These are phyloP conservation scores for Macrotrachela quadricornifera DNA, from an alignment of 1,140 invertebrate genomes.

Conservation along the genomic window DNA sequence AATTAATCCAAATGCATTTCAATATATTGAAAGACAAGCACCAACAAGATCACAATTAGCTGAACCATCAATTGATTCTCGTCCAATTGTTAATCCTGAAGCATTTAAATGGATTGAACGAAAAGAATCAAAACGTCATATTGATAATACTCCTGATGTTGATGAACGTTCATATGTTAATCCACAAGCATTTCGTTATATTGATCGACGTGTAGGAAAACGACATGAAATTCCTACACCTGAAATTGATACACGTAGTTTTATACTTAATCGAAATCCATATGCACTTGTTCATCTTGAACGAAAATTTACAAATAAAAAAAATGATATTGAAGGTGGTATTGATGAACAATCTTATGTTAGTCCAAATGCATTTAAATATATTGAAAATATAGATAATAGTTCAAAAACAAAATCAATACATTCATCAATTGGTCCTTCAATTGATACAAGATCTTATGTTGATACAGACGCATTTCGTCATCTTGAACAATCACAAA, in stretches of 20 bases:
- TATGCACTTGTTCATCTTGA: too few relatives aligned
- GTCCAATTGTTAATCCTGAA: conserved; percentile 7
- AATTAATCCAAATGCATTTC: conserved; percentile 4
- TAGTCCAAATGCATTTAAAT: conserved; percentile 19
- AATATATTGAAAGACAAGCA: not conserved
- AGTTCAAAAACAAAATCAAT: too few relatives aligned
- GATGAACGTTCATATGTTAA: conserved; percentile 27
- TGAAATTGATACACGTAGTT: not conserved
- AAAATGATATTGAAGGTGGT: not conserved
- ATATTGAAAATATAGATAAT: not conserved
- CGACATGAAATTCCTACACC: not conserved
- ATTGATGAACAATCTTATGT: conserved; percentile 29
- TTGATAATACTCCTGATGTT: conserved; percentile 21
- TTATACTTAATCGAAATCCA: too few relatives aligned
- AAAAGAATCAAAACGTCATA: not conserved
- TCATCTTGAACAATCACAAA: too few relatives aligned
- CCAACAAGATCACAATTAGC: not conserved
- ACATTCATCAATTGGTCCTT: conserved; percentile 10
- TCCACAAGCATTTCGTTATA: conserved; percentile 18
- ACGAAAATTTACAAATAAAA: too few relatives aligned
- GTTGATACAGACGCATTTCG: conserved; percentile 22
- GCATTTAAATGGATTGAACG: conserved; percentile 4
- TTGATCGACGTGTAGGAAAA: conserved; percentile 10
- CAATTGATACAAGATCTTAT: conserved; percentile 27
- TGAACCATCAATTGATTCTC: not conserved